These are phyloP conservation scores for Apotomis betuletana DNA, from an alignment of 2,888 invertebrate species.

Conservation along the genomic window DNA sequence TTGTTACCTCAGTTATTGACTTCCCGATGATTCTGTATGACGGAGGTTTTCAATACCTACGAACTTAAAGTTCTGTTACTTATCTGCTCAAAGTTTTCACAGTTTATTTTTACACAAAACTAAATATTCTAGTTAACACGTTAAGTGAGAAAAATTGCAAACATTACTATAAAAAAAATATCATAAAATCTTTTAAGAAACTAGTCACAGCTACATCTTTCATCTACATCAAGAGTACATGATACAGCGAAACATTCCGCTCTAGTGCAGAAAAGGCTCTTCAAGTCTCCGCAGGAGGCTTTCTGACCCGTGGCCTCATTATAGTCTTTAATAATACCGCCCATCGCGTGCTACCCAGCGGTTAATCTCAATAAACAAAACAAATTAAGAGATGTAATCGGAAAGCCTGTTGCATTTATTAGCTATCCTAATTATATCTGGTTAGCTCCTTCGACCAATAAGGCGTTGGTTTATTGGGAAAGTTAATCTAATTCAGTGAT, in stretches of 20 bases:
- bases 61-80: too few species aligned
- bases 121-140: too few species aligned
- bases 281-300: background rate
- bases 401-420: conserved; percentile 21
- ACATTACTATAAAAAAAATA: too few species aligned
- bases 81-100: too few species aligned
- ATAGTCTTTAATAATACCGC: conserved; percentile 25
- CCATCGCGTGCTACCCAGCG: conserved; percentile 16
- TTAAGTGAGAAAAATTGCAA: too few species aligned
- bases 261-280: conserved; percentile 1
- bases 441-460: conserved; percentile 14
- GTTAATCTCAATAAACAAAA: conserved; percentile 25
- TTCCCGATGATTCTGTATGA: background rate
- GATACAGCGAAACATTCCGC: background rate
- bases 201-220: too few species aligned
- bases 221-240: too few species aligned
- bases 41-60: background rate
- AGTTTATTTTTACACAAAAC: too few species aligned
- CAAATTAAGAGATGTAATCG: conserved; percentile 39
- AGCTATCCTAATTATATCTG: conserved; percentile 23
- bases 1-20: background rate
- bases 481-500: background rate
- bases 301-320: conserved; percentile 20
- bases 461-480: background rate
- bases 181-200: too few species aligned